Percentiles rank a stretch among this genome's conserved stretches.
phyloP scores from a whole-genome alignment of 2,113 vertebrate genomes.

The Chlorocebus sabaeus region DNA sequence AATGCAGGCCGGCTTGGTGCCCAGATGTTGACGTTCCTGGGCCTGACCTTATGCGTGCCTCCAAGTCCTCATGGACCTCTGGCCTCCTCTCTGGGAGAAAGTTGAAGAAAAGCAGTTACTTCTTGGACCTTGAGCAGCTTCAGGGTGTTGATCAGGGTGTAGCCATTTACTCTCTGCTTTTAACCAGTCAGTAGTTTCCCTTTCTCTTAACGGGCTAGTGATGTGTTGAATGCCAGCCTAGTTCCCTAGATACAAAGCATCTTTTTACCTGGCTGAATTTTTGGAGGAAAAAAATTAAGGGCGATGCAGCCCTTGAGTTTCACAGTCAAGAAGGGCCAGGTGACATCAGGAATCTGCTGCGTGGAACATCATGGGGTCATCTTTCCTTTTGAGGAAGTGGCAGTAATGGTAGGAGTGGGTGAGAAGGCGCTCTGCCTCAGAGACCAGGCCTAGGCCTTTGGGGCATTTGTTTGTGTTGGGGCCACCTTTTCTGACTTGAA shows the following conservation, averaged over 20 bases:
- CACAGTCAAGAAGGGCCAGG: background rate
- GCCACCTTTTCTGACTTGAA: background rate
- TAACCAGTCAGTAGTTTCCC: background rate
- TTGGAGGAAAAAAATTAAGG: background rate
- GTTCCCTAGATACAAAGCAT: background rate
- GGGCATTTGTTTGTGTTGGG: background rate
- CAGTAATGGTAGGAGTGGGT: rapidly evolving
- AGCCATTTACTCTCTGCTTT: background rate
- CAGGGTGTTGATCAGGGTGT: rapidly evolving
- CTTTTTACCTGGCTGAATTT: background rate
- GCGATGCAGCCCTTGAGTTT: background rate
- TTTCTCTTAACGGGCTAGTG: background rate
- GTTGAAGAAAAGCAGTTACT: background rate
- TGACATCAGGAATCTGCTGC: rapidly evolving
- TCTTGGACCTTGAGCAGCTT: rapidly evolving
- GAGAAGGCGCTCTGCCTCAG: rapidly evolving
- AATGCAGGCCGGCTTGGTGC: rapidly evolving
- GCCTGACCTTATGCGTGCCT: rapidly evolving
- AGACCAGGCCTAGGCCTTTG: rapidly evolving
- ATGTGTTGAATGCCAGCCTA: background rate
- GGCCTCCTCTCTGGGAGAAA: background rate
- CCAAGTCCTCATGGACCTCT: background rate
- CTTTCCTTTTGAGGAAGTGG: no score
- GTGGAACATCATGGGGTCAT: rapidly evolving
- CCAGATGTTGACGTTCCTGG: background rate